Conservation (phyloP, 2,113 vertebrate species). For the Notarius quadriscutis region DNA sequence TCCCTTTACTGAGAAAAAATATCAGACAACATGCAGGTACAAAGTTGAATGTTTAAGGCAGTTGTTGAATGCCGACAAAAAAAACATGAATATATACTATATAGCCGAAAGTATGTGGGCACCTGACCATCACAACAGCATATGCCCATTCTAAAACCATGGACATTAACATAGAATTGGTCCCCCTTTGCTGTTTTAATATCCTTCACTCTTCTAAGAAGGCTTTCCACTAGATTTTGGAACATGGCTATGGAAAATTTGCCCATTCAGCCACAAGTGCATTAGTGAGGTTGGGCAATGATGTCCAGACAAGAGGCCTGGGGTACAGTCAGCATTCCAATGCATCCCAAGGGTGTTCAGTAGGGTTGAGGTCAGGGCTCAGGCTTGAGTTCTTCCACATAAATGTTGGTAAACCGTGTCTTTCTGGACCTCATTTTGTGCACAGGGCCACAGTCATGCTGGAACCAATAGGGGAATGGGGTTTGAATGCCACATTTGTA, state of each 20-base stretch:
- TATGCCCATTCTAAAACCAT: neutral
- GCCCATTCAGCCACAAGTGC: neutral
- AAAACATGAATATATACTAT: neutral
- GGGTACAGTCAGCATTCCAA: neutral
- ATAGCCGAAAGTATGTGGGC: neutral
- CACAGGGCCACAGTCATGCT: no score
- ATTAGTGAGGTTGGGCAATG: neutral
- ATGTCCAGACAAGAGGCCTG: neutral
- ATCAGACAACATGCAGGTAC: neutral
- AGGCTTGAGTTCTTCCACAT: neutral
- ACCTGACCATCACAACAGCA: neutral
- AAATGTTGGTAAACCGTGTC: neutral
- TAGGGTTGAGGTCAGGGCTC: neutral
- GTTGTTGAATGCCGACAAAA: neutral
- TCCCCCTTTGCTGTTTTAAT: neutral
- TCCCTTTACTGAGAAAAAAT: neutral
- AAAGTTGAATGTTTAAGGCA: neutral
- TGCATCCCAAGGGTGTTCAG: neutral
- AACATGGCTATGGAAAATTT: neutral
- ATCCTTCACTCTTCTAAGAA: neutral
- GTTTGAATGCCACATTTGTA: no score
- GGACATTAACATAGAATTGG: neutral
- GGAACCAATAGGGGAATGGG: no score
- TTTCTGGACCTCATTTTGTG: neutral
- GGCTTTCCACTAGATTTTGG: neutral